These are phyloP conservation scores for Oscheius sp. DNA, from an alignment of 2,888 invertebrate genomes.

Conservation along the genomic window DNA sequence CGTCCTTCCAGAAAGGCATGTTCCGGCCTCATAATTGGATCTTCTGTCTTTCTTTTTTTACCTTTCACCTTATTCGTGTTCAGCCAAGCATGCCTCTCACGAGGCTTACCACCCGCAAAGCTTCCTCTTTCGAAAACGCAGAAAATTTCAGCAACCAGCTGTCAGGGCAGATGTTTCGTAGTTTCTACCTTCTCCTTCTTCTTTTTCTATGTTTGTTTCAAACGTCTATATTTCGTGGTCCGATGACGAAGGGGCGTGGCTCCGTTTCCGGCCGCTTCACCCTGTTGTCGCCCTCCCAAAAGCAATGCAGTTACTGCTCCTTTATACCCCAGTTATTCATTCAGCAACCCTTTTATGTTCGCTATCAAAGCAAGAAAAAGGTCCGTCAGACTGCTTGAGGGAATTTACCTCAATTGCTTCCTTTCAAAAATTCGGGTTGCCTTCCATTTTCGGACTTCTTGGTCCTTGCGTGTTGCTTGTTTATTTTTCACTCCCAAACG, in stretches of 20 bases:
- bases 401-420: slow-evolving; percentile 14
- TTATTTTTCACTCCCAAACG: not conserved
- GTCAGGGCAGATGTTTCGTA: slow-evolving; percentile 18
- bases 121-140: not conserved
- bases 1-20: not conserved
- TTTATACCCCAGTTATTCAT: slow-evolving; percentile 28
- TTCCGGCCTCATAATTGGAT: too few relatives aligned
- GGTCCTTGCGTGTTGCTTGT: not conserved
- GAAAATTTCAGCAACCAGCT: slow-evolving; percentile 14
- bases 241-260: slow-evolving; percentile 29
- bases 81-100: not conserved
- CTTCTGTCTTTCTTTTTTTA: not conserved
- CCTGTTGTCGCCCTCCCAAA: slow-evolving; percentile 26
- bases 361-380: slow-evolving; percentile 15
- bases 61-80: not conserved
- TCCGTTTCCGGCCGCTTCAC: slow-evolving; percentile 29
- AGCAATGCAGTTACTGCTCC: slow-evolving; percentile 30
- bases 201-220: slow-evolving; percentile 24
- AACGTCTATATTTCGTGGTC: slow-evolving; percentile 27
- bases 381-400: not conserved
- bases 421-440: not conserved
- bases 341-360: slow-evolving; percentile 16
- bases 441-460: not conserved
- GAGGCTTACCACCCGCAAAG: not conserved
- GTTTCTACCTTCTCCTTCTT: not conserved